phyloP scores from a whole-genome alignment of 2,113 vertebrate genomes.

The Leptodactylus fuscus region DNA sequence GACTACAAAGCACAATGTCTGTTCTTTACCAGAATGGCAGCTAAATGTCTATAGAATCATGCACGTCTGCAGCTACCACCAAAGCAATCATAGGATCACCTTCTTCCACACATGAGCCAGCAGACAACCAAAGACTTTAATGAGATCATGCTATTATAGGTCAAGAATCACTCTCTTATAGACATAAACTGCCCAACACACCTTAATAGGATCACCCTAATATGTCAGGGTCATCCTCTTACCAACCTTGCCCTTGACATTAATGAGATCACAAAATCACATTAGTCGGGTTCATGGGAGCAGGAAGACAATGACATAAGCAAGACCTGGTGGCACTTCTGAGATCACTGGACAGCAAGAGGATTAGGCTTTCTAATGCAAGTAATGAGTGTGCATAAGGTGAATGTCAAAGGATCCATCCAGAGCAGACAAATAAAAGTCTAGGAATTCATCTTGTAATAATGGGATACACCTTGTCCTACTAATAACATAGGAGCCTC shows the following conservation, averaged over 20 bases:
- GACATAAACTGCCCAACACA: slow-evolving; percentile 40
- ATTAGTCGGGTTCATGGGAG: not conserved
- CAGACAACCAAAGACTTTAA: slow-evolving; percentile 50
- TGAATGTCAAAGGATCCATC: not conserved
- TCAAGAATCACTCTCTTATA: slow-evolving; percentile 44
- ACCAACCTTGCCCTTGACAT: not conserved
- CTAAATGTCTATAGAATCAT: slow-evolving; percentile 12
- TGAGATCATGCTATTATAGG: slow-evolving; percentile 44
- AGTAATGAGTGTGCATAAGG: not conserved
- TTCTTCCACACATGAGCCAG: slow-evolving; percentile 43
- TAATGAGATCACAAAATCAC: slow-evolving; percentile 27
- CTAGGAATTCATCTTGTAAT: not conserved
- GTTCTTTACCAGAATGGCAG: not conserved
- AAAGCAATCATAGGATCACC: slow-evolving; percentile 40
- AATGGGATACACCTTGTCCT: no score
- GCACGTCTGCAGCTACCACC: not conserved
- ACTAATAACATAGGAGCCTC: no score
- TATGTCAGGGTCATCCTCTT: slow-evolving; percentile 39
- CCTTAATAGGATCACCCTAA: slow-evolving; percentile 43
- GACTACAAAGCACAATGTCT: not conserved
- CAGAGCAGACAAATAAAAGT: not conserved
- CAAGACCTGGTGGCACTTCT: not conserved
- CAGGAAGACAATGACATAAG: not conserved
- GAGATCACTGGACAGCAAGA: not conserved
- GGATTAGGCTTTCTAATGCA: slow-evolving; percentile 27